A percentile compares a stretch with the other conserved stretches of the same genome.
Conservation (phyloP, 2,888 invertebrate genomes). For the Hirtodrosophila alboralis region DNA sequence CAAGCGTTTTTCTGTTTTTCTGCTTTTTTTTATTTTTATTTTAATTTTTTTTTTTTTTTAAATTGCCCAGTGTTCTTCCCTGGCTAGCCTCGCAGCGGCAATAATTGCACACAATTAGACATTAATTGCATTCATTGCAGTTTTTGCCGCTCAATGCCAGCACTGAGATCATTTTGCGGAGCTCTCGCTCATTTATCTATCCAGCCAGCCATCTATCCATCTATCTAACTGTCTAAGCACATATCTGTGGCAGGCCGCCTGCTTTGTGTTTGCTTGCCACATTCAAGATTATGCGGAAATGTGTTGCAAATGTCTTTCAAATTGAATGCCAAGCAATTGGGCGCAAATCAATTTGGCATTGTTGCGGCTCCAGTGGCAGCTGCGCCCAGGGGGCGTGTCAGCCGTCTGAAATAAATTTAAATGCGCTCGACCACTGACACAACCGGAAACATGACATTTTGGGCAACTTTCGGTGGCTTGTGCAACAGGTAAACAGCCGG, state of each 20-base stretch:
- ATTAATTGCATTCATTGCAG: slow-evolving; percentile 73
- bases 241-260: slow-evolving; percentile 35
- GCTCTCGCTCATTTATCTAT: slow-evolving; percentile 21
- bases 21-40: background rate
- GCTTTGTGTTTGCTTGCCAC: slow-evolving; percentile 46
- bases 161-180: slow-evolving; percentile 60
- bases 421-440: slow-evolving; percentile 23
- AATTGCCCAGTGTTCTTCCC: slow-evolving; percentile 7
- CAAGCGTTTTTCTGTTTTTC: slow-evolving; percentile 4
- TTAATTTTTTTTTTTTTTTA: slow-evolving; percentile 1
- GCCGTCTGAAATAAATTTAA: slow-evolving; percentile 14
- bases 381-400: slow-evolving; percentile 31
- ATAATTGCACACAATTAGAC: slow-evolving; percentile 76
- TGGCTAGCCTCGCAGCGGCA: slow-evolving; percentile 15
- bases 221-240: slow-evolving; percentile 12
- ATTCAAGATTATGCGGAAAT: slow-evolving; percentile 64
- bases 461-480: slow-evolving; percentile 30
- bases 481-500: slow-evolving; percentile 58
- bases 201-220: slow-evolving; percentile 9
- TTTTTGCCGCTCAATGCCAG: slow-evolving; percentile 47
- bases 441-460: slow-evolving; percentile 47
- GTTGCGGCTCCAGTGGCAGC: slow-evolving; percentile 15
- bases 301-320: slow-evolving; percentile 54
- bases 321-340: slow-evolving; percentile 23
- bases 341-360: slow-evolving; percentile 40